Base-by-base conservation (phyloP, 2,797 vertebrate genomes). In the Dipus sagitta region DNA sequence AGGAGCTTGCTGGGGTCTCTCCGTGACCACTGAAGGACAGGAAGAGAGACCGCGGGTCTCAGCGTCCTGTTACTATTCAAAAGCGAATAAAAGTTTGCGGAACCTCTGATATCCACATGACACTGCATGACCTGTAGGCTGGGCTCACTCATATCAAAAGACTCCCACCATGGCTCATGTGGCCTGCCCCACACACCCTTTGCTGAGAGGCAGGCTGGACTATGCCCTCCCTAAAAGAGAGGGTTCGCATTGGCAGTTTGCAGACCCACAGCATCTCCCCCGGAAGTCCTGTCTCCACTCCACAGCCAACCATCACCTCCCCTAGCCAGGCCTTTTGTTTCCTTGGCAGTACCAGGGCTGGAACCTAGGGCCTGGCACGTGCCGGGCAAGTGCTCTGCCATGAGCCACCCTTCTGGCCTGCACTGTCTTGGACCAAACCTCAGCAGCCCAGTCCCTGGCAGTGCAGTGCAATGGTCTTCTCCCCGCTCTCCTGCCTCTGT, bases 111-210 rank as follows among this genome's bases (percentile, higher is more conserved):
- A 58, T 26, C 88, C 62, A 20, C n/a, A 26, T 38, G 60, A 74
- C 20, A 34, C 64, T 77, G 13, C 42, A 6, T 13, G 77, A 52
- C 9, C 42, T 0, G 0, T 1, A 30, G 52, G 42, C 12, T 12
- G 14, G 5, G 20, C 42, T 79, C 38, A 30, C 32, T 67, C n/a
- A 54, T 14, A 54, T 13, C 34, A 0, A 12, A 17, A 26, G 42
- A 72, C 70, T 84, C 76, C 72, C 26, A 58, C 10, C 54, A 58
- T 6, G 34, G 52, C 26, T 70, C 23, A 1, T 0, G 0, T 0
- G 28, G n/a, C 42, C 71, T 38, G 14, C 32, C 30, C 5, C 7
- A 10, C 21, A 28, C 24, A 10, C 21, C 28, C 24, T 65, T 4
- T 70, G n/a, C 38, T 6, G 38, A 8, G 23, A 78, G 34, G 52